These are phyloP conservation scores for Melanargia galathea DNA, from an alignment of 2,888 invertebrate genomes.

Conservation along the genomic window DNA sequence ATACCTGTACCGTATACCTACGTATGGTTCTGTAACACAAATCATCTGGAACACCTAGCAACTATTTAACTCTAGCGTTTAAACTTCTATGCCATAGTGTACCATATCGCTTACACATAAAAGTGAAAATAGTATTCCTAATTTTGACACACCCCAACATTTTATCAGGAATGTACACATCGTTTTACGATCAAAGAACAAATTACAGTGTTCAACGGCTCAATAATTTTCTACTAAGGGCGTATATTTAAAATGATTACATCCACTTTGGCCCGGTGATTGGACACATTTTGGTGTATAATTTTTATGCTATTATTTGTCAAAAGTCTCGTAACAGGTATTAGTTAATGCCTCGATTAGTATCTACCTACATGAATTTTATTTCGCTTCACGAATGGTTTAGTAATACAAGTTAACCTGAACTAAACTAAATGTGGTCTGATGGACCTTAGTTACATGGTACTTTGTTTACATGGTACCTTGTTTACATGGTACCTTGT, in stretches of 20 bases:
- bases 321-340: constrained; percentile 33
- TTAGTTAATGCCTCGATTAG: constrained; percentile 27
- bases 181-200: constrained; percentile 44
- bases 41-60: constrained; percentile 7
- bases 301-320: constrained; percentile 72
- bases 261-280: constrained; percentile 69
- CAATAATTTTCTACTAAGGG: constrained; percentile 69
- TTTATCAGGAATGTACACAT: constrained; percentile 37
- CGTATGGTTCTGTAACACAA: not conserved
- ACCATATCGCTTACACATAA: constrained; percentile 10
- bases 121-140: constrained; percentile 12
- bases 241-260: constrained; percentile 69
- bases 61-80: constrained; percentile 1
- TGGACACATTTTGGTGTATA: constrained; percentile 70
- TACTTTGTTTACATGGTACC: not conserved
- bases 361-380: not conserved
- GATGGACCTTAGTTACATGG: not conserved
- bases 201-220: constrained; percentile 69
- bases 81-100: constrained; percentile 1
- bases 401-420: constrained; percentile 8
- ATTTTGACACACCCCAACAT: constrained; percentile 23
- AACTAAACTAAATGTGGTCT: not conserved
- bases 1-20: not conserved
- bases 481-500: no score
- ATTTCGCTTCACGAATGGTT: constrained; percentile 11